These are phyloP conservation scores for Pemphigus obesinymphae DNA, from an alignment of 1,140 invertebrate species.

Conservation along the genomic window DNA sequence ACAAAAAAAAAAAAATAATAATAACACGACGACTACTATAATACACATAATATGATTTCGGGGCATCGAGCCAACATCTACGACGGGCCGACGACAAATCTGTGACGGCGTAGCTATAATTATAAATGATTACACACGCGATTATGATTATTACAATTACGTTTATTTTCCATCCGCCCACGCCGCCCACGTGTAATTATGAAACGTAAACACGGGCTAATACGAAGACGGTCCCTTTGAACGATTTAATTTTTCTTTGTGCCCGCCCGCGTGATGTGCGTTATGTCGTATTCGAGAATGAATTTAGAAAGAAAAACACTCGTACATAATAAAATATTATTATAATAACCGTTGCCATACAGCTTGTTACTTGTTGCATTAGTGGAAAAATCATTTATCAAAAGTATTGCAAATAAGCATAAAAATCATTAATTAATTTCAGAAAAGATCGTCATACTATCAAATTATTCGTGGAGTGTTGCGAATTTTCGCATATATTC, in stretches of 20 bases:
- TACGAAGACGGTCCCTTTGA: slow-evolving; percentile 1
- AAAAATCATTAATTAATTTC: too few relatives aligned
- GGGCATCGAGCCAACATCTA: neutral
- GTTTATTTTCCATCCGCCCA: slow-evolving; percentile 10
- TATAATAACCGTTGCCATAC: too few relatives aligned
- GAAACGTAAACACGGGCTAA: slow-evolving; percentile 8
- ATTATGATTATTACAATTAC: neutral
- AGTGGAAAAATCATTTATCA: too few relatives aligned
- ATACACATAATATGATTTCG: neutral
- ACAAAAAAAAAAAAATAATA: neutral
- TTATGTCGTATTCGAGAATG: neutral
- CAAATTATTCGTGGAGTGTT: too few relatives aligned
- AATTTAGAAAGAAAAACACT: neutral
- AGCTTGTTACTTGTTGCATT: too few relatives aligned
- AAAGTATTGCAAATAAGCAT: too few relatives aligned
- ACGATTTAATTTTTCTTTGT: neutral
- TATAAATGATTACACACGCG: slow-evolving; percentile 20
- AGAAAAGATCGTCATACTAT: too few relatives aligned
- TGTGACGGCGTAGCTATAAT: slow-evolving; percentile 16
- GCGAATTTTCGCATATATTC: too few relatives aligned
- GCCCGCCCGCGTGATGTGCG: neutral
- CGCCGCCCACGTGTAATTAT: slow-evolving; percentile 20
- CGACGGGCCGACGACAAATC: neutral
- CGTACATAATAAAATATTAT: neutral
- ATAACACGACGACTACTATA: neutral